These are phyloP conservation scores for Illadopsis cleaveri DNA, from an alignment of 2,113 vertebrate genomes.

Conservation along the genomic window DNA sequence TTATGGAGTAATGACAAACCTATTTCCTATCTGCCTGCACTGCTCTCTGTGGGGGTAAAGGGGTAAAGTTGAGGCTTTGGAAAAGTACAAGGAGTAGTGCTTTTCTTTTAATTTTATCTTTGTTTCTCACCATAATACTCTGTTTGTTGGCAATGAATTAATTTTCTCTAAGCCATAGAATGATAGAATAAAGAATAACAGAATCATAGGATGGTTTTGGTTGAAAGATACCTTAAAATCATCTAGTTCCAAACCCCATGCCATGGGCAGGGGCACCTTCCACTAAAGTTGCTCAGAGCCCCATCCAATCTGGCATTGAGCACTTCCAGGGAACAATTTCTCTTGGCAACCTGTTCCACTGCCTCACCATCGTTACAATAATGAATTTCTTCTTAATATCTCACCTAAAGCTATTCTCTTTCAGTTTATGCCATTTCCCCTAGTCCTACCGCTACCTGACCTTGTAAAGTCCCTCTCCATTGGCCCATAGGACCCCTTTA, in stretches of 20 bases:
- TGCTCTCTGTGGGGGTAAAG: neutral
- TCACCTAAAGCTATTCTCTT: neutral
- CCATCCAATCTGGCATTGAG: neutral
- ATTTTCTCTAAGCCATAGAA: neutral
- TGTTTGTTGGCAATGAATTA: neutral
- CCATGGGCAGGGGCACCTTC: neutral
- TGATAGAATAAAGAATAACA: neutral
- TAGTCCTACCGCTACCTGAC: fast-evolving
- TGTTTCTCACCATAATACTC: neutral
- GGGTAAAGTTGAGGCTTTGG: neutral
- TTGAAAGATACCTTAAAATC: neutral
- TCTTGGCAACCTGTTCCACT: neutral
- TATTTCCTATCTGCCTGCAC: neutral
- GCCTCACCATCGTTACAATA: neutral
- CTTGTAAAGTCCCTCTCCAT: neutral
- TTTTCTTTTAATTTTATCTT: neutral
- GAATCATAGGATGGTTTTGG: neutral
- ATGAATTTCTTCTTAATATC: neutral
- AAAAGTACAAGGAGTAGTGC: neutral
- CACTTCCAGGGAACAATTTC: neutral
- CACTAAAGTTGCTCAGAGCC: neutral
- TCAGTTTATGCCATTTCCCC: neutral
- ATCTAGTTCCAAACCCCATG: fast-evolving
- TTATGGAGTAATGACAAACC: neutral
- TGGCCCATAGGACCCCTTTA: neutral